These are phyloP conservation scores for Syngnathus typhle DNA, from an alignment of 2,113 vertebrate species.

Conservation along the genomic window DNA sequence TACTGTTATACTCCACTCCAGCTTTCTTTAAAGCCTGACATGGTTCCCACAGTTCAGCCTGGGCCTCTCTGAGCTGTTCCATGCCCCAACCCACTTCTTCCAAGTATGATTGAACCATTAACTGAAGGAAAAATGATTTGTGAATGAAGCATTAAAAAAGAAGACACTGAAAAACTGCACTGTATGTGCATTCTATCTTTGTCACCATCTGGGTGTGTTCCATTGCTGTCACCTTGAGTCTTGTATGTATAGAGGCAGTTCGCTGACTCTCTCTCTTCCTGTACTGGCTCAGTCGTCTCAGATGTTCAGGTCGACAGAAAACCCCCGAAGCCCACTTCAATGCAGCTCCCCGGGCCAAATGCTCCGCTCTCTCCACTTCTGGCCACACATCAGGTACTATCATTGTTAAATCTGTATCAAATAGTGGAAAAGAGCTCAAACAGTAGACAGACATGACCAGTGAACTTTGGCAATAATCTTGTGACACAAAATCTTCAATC, in stretches of 20 bases:
- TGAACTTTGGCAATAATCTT: too few relatives aligned
- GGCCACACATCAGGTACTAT: conserved; percentile 60
- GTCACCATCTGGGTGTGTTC: background rate
- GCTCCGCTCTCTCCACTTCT: conserved; percentile 80
- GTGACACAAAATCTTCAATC: too few relatives aligned
- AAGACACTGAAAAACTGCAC: too few relatives aligned
- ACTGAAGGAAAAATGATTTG: conserved; percentile 61
- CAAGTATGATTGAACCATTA: conserved; percentile 89
- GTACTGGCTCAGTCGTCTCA: conserved; percentile 84
- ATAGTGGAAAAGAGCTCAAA: background rate
- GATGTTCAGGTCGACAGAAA: conserved; percentile 85
- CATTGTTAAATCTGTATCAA: background rate
- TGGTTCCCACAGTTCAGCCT: conserved; percentile 67
- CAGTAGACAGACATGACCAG: too few relatives aligned
- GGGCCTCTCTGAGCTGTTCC: conserved; percentile 77
- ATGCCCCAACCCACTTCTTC: conserved; percentile 85
- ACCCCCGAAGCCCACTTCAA: conserved; percentile 95
- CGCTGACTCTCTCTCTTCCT: conserved; percentile 84
- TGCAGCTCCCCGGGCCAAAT: conserved; percentile 84
- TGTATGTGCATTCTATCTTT: too few relatives aligned
- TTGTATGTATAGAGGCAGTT: conserved; percentile 84
- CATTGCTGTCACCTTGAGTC: conserved; percentile 80
- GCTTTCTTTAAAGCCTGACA: conserved; percentile 73
- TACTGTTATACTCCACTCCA: conserved; percentile 60
- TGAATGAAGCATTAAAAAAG: background rate